Conservation (phyloP, 2,888 invertebrate genomes). For the Candidula unifasciata region DNA sequence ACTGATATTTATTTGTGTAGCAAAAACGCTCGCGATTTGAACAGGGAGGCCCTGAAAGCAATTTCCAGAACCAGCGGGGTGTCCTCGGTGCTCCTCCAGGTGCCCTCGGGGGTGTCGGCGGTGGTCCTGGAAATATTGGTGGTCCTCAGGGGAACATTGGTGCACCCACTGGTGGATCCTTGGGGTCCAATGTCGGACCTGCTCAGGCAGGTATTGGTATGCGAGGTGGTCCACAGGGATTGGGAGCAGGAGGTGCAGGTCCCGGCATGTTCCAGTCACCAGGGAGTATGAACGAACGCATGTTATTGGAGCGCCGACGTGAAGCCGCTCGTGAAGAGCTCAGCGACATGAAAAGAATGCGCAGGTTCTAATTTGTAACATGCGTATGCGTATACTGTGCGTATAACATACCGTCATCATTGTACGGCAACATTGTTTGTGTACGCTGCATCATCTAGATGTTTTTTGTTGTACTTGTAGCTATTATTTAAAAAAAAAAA, state of each 20-base stretch:
- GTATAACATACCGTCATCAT: background rate
- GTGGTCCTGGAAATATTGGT: conserved; percentile 52
- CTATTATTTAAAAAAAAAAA: too few relatives aligned
- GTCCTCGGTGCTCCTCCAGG: conserved; percentile 55
- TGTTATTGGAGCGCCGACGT: conserved; percentile 45
- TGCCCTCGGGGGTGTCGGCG: conserved; percentile 54
- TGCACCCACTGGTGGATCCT: conserved; percentile 50
- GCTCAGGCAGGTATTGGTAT: conserved; percentile 13
- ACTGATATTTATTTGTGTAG: background rate
- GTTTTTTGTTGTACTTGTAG: conserved; percentile 28
- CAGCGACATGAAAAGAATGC: conserved; percentile 49
- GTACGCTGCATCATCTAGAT: conserved; percentile 1
- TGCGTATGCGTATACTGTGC: background rate
- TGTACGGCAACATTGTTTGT: background rate
- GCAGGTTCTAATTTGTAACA: conserved; percentile 32
- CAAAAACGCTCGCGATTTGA: conserved; percentile 60
- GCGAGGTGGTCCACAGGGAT: conserved; percentile 48
- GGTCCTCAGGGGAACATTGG: conserved; percentile 47
- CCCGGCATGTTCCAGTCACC: conserved; percentile 36
- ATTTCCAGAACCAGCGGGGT: conserved; percentile 54
- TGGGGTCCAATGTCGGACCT: conserved; percentile 48
- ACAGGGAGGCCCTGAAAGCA: conserved; percentile 55
- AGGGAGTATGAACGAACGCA: conserved; percentile 42
- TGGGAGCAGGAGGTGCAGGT: conserved; percentile 13
- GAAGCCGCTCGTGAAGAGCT: conserved; percentile 49